These are phyloP conservation scores for Benthosema pterotum DNA, from an alignment of 2,797 vertebrate species.

Conservation along the genomic window DNA sequence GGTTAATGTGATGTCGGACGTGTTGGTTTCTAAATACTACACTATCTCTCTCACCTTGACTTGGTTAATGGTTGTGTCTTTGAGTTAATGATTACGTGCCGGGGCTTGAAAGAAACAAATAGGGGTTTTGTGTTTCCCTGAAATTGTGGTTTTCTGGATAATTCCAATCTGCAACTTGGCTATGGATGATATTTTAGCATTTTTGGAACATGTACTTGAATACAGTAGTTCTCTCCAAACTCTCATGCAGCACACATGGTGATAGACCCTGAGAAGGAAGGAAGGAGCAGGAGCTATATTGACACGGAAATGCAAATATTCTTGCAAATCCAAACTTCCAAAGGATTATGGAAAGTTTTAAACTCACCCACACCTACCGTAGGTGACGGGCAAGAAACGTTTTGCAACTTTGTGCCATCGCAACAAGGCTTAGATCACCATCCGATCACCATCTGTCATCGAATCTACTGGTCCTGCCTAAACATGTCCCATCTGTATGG, in stretches of 20 bases:
- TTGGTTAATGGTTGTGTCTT: conserved; percentile 64
- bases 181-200: conserved; percentile 23
- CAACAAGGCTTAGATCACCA: not conserved
- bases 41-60: conserved; percentile 51
- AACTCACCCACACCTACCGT: not conserved
- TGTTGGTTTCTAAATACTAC: conserved; percentile 48
- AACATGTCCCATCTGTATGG: not conserved
- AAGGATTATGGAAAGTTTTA: conserved; percentile 2
- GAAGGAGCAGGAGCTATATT: not conserved
- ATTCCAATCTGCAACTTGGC: conserved; percentile 31
- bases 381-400: not conserved
- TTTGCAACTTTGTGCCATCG: not conserved
- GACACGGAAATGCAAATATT: conserved; percentile 16
- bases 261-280: conserved; percentile 9
- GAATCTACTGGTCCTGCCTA: not conserved
- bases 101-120: conserved; percentile 50
- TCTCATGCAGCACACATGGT: conserved; percentile 32
- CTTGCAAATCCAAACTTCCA: not conserved
- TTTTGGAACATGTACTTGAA: conserved; percentile 25
- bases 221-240: conserved; percentile 2
- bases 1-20: conserved; percentile 17
- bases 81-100: conserved; percentile 32
- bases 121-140: conserved; percentile 37
- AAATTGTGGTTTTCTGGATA: conserved; percentile 35
- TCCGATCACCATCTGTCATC: not conserved